Evolutionary conservation across 2,888 invertebrate genomes (phyloP).

Genomic region (Oeneis ivallda): DNA sequence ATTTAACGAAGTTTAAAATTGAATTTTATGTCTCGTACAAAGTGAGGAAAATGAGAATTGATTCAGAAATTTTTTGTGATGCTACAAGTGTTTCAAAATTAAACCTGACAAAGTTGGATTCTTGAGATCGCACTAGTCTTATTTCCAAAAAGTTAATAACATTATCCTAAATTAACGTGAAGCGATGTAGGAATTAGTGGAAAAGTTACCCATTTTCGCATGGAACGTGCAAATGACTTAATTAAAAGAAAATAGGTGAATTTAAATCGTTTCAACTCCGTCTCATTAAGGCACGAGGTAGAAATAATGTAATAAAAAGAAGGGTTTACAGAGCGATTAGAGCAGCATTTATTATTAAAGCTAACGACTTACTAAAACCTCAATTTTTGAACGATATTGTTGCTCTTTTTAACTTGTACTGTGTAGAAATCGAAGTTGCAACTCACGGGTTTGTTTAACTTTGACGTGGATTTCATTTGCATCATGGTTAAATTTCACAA

Average conservation of each 20-base stretch:
- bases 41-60: slow-evolving; percentile 2
- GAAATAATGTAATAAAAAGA: slow-evolving; percentile 10
- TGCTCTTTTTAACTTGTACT: too few species aligned
- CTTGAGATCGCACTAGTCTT: background rate
- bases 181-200: slow-evolving; percentile 31
- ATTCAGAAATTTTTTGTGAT: background rate
- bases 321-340: background rate
- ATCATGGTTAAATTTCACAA: too few species aligned
- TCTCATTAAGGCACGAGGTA: slow-evolving; percentile 17
- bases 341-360: slow-evolving; percentile 1
- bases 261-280: slow-evolving; percentile 27
- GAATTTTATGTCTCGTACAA: slow-evolving; percentile 10
- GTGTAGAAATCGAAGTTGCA: too few species aligned
- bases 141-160: slow-evolving; percentile 24
- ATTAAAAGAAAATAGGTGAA: slow-evolving; percentile 34
- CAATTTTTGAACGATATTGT: background rate
- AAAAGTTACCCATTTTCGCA: slow-evolving; percentile 27
- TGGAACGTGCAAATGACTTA: slow-evolving; percentile 33
- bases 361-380: background rate
- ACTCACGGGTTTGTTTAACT: too few species aligned
- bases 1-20: slow-evolving; percentile 24
- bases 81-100: background rate
- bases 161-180: slow-evolving; percentile 23
- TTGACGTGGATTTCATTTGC: too few species aligned
- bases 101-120: background rate